Base-by-base conservation (phyloP, 2,888 invertebrate species). In the Leptinotarsa tumamoca region DNA sequence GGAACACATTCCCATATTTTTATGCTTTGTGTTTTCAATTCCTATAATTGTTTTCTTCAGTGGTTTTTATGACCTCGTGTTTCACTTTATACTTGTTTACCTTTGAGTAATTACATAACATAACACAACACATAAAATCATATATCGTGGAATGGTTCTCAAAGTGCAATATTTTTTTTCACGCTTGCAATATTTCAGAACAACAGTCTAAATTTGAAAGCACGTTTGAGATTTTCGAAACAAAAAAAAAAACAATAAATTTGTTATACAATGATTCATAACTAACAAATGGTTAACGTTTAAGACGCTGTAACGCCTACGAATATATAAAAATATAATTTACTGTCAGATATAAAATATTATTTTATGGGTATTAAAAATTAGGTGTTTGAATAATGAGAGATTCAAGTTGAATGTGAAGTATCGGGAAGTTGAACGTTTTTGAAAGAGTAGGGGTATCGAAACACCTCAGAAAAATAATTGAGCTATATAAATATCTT, bases 301-400 rank as follows among this genome's bases (percentile, higher is more conserved):
- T n/a, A 27, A 54, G 54, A 7, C 54, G 54, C 54, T 13, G 54
- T 10, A 54, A 63, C 63, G 63, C 63, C 63, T 4, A 63, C 63
- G 63, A n/a, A 33, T 4, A 63, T 63, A 33, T 63, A n/a, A 63
- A 43, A 43, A 63, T 63, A 63, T 63, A 43, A 33, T 63, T 63
- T 63, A 63, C 63, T 33, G 63, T 2, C 63, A 33, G 63, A 63
- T 33, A 63, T 63, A 63, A 63, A 63, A 63, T 63, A 63, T 63
- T 63, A n/a, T 27, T 63, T 63, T 27, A 43, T 18, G 63, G 43
- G 43, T 7, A 63, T 17, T 14, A 63, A 33, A 63, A 33, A 18
- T 63, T n/a, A 33, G 0, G 43, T 63, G n/a, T 43, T 43, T 18
- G 13, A 43, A 43, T 43, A 43, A 63, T 63, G 61, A 27, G 58